phyloP scores from a whole-genome alignment of 2,888 invertebrate genomes.

The Phytoseiulus persimilis region DNA sequence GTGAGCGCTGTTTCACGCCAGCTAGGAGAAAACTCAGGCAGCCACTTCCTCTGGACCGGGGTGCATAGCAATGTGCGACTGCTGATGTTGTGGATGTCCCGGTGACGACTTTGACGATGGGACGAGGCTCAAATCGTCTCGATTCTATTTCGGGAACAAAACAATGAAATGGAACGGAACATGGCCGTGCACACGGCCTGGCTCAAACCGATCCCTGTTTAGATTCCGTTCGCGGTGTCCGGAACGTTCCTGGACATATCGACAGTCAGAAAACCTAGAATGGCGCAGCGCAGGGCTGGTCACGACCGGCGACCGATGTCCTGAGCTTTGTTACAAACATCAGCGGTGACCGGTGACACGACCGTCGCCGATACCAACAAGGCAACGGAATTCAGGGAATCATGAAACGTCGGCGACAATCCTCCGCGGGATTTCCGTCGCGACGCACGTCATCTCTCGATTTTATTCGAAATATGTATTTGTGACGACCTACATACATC shows the following conservation, averaged over 20 bases:
- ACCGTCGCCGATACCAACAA: no score
- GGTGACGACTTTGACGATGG: not conserved
- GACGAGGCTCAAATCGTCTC: not conserved
- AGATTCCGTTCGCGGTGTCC: not conserved
- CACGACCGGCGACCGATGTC: no score
- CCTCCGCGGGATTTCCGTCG: no score
- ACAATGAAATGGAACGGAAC: not conserved
- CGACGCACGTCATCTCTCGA: no score
- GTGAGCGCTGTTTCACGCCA: not conserved
- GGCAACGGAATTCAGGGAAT: no score
- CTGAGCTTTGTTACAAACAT: no score
- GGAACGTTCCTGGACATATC: not conserved
- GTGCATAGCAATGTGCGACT: not conserved
- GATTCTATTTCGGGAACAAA: not conserved
- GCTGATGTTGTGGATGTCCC: not conserved
- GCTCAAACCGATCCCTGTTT: not conserved
- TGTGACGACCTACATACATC: no score
- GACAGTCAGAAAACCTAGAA: no score
- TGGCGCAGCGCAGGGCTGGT: no score
- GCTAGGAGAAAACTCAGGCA: not conserved
- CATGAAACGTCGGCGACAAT: no score
- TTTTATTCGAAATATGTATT: no score
- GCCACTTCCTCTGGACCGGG: not conserved
- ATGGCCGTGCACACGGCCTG: not conserved
- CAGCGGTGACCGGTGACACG: no score